Percentiles rank a stretch among this genome's conserved stretches.
These are phyloP conservation scores for Podilymbus podiceps DNA, from an alignment of 2,113 vertebrate genomes.

Conservation along the genomic window DNA sequence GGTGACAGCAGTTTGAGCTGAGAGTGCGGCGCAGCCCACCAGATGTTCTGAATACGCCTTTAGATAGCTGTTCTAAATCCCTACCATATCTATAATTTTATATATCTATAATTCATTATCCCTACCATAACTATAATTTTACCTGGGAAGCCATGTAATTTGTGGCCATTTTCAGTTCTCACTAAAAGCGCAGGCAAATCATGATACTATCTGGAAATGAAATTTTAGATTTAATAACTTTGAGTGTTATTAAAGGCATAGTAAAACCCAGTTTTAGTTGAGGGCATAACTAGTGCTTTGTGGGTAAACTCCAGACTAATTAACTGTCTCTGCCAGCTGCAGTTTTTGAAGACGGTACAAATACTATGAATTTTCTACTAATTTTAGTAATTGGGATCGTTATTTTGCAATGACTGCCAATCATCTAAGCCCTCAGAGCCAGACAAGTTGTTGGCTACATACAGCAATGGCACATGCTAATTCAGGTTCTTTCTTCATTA, in stretches of 20 bases:
- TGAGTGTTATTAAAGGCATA: background rate
- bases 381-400: slow-evolving; percentile 20
- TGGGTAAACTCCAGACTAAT: background rate
- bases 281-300: background rate
- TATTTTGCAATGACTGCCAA: background rate
- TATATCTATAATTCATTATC: background rate
- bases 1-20: background rate
- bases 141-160: background rate
- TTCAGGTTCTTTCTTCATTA: background rate
- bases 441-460: background rate
- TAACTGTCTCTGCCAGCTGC: background rate
- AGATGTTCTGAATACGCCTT: background rate
- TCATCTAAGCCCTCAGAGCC: background rate
- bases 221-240: background rate
- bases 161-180: background rate
- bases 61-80: background rate
- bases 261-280: background rate
- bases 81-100: background rate
- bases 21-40: background rate
- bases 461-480: background rate
- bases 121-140: background rate
- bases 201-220: background rate
- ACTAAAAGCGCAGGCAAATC: background rate
- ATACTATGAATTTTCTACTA: background rate
- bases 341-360: background rate